A percentile compares a stretch with the other conserved stretches of the same genome.
These are phyloP conservation scores for Argopecten irradians DNA, from an alignment of 1,140 invertebrate genomes.

Conservation along the genomic window DNA sequence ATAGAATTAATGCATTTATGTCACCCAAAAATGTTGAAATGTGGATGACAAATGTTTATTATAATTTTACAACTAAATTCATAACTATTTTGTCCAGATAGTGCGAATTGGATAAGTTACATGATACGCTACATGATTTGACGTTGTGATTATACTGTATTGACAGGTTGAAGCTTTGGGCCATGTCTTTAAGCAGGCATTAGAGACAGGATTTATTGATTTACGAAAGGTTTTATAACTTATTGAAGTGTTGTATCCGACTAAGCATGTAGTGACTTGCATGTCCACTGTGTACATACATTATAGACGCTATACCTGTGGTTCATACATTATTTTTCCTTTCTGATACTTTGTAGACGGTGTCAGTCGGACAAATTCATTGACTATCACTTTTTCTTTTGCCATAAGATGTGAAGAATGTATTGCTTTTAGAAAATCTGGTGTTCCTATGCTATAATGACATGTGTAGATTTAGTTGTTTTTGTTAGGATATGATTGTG, in stretches of 20 bases:
- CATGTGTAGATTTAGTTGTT: not conserved
- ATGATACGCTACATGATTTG: not conserved
- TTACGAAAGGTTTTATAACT: conserved; percentile 27
- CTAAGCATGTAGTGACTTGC: conserved; percentile 6
- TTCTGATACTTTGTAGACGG: conserved; percentile 1
- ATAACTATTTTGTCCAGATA: no score
- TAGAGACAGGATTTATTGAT: conserved; percentile 48
- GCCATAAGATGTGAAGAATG: not conserved
- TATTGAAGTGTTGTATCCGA: conserved; percentile 29
- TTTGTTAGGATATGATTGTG: no score
- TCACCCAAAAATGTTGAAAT: no score
- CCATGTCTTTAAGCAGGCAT: conserved; percentile 63
- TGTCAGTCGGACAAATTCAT: not conserved
- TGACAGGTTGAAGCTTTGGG: conserved; percentile 64
- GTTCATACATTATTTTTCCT: not conserved
- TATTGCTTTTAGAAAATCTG: not conserved
- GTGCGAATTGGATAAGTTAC: no score
- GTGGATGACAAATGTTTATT: no score
- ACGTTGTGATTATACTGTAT: not conserved
- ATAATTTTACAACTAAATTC: no score
- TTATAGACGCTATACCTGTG: not conserved
- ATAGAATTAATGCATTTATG: no score
- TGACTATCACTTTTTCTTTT: conserved; percentile 17
- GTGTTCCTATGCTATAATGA: not conserved
- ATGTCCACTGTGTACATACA: conserved; percentile 33